Evolutionary conservation across 2,888 invertebrate genomes (phyloP), one percentile per base, ranked within the genome.

Genomic region (Nymphalis c-album): DNA sequence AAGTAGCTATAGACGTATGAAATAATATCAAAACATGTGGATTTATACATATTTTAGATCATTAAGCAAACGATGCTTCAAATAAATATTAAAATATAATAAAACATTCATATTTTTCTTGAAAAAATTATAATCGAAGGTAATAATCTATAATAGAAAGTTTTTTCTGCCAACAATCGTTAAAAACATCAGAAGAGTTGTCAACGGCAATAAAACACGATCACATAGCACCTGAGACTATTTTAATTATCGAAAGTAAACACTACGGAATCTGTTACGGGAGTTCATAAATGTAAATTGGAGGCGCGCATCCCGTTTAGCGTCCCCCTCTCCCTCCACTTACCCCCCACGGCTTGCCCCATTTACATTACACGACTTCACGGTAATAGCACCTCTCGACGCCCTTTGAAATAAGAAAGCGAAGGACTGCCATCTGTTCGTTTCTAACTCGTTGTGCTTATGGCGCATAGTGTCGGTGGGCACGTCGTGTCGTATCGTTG

Each of bases 231-330:
- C 82, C 87, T 85, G 84, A 90, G 87, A 89, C 86, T 79, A 86
- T 90, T 90, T 90, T 91, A 91, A 91, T 91, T 89, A 90, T 91
- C 88, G 88, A 90, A 88, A 88, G 88, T 90, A 90, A 91, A 90
- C 89, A 90, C 83, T 82, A 84, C 82, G 84, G 90, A 88, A 88
- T 91, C 88, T 85, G 88, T 90, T 88, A 88, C 86, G 85, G 85
- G 86, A 87, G 87, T 90, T 90, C 91, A 91, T 90, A 91, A 91
- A 90, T 91, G 91, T 91, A 91, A 90, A 91, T 91, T 90, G 90
- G 85, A 86, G 88, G 88, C 86, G 86, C 83, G 88, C 90, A 85
- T 91, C 88, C 87, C 90, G 90, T 86, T 90, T 87, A 87, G 76
- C 75, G 79, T 73, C 69, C 78, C 77, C 74, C 73, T 71, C 68